Evolutionary conservation across 2,888 invertebrate species (phyloP).

Genomic region (Molorchus minor): DNA sequence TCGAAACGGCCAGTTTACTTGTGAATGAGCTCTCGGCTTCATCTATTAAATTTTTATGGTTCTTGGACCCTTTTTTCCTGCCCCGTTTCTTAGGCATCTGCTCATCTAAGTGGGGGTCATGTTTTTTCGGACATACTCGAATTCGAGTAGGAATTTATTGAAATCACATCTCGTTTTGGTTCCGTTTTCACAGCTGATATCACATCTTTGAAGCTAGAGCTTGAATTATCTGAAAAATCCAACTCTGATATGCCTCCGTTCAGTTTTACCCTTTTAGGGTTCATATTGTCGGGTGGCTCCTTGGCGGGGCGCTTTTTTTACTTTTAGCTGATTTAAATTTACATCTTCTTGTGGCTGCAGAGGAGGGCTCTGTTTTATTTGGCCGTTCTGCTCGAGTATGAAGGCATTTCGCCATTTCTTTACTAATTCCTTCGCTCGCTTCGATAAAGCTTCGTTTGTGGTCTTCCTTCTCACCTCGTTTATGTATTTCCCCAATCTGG

Average conservation of each 20-base stretch:
- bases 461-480: slow-evolving; percentile 91
- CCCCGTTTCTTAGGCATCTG: slow-evolving; percentile 67
- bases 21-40: slow-evolving; percentile 67
- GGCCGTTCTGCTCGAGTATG: slow-evolving; percentile 66
- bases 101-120: slow-evolving; percentile 56
- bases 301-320: slow-evolving; percentile 47
- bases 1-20: slow-evolving; percentile 68
- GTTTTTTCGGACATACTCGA: slow-evolving; percentile 65
- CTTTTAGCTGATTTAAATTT: slow-evolving; percentile 50
- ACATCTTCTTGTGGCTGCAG: slow-evolving; percentile 45
- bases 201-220: slow-evolving; percentile 61
- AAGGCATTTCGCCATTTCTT: slow-evolving; percentile 93
- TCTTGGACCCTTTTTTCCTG: slow-evolving; percentile 69
- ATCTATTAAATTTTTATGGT: slow-evolving; percentile 64
- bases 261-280: slow-evolving; percentile 59
- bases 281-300: slow-evolving; percentile 39
- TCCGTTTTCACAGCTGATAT: slow-evolving; percentile 41
- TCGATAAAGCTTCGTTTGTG: slow-evolving; percentile 82
- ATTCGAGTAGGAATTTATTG: slow-evolving; percentile 63
- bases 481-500: slow-evolving; percentile 92
- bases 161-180: slow-evolving; percentile 50
- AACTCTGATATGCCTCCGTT: slow-evolving; percentile 63
- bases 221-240: slow-evolving; percentile 61
- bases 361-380: slow-evolving; percentile 52
- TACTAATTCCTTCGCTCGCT: slow-evolving; percentile 89